phyloP scores from a whole-genome alignment of 2,888 invertebrate species.

The Tridacna gigas region DNA sequence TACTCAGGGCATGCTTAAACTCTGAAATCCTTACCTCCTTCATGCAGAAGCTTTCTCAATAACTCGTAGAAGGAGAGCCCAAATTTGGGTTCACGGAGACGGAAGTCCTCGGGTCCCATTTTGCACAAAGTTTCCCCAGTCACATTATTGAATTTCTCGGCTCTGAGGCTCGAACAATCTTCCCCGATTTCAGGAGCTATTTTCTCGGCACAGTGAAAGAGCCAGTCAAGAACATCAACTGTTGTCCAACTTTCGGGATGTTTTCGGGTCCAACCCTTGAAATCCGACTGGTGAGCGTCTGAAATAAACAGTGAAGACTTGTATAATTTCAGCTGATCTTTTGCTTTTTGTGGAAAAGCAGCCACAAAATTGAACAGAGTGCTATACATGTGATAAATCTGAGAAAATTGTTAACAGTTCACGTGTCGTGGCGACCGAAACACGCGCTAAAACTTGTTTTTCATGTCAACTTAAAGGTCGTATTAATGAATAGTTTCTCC shows the following conservation, averaged over 20 bases:
- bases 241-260: constrained; percentile 77
- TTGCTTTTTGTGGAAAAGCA: too few relatives aligned
- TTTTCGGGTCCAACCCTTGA: constrained; percentile 72
- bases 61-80: constrained; percentile 71
- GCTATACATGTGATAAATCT: too few relatives aligned
- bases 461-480: too few relatives aligned
- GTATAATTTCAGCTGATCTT: background rate
- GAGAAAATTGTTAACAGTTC: too few relatives aligned
- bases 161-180: constrained; percentile 71
- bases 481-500: too few relatives aligned
- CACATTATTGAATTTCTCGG: constrained; percentile 74
- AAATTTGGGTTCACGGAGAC: constrained; percentile 67
- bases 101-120: constrained; percentile 71
- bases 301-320: constrained; percentile 8
- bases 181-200: constrained; percentile 63
- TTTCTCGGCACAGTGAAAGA: constrained; percentile 71
- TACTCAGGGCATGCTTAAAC: too few relatives aligned
- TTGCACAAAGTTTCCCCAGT: constrained; percentile 71
- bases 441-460: too few relatives aligned
- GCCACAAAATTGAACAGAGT: too few relatives aligned
- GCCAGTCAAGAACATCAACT: constrained; percentile 77
- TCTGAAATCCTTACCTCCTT: constrained; percentile 63
- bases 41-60: constrained; percentile 66
- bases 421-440: too few relatives aligned
- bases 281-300: constrained; percentile 57